These are phyloP conservation scores for Epizoanthus rinbou DNA, from an alignment of 92 coral and sea anemone genomes.

Conservation along the genomic window DNA sequence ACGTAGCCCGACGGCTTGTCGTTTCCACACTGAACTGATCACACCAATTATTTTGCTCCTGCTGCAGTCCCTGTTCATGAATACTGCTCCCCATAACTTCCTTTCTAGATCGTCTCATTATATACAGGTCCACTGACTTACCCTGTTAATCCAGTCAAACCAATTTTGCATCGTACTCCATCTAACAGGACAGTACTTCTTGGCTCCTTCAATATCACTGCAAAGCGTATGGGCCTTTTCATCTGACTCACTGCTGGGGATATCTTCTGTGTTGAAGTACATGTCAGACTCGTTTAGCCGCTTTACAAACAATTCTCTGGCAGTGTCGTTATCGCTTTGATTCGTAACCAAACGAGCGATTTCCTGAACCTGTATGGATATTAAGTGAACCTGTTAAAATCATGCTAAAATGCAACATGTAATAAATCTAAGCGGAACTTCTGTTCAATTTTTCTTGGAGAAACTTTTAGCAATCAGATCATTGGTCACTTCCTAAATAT, in stretches of 20 bases:
- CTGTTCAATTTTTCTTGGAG: no score
- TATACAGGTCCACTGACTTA: neutral
- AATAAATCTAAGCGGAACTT: neutral
- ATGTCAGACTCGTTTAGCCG: conserved; percentile 68
- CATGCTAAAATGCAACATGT: neutral
- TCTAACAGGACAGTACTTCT: conserved; percentile 80
- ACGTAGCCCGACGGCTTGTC: no score
- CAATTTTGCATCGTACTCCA: conserved; percentile 80
- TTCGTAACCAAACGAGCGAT: conserved; percentile 79
- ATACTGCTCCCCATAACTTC: no score
- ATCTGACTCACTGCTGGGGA: conserved; percentile 89
- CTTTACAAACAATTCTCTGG: conserved; percentile 54
- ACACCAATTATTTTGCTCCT: no score
- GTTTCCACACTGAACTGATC: no score
- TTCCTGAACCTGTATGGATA: conserved; percentile 56
- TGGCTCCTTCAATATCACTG: conserved; percentile 82
- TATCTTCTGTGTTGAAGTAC: conserved; percentile 70
- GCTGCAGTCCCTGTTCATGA: no score
- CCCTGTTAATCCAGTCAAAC: conserved; percentile 76
- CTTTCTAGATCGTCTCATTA: no score
- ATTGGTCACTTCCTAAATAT: no score
- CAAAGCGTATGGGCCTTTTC: conserved; percentile 78
- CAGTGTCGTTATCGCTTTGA: conserved; percentile 65
- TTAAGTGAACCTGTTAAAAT: no score
- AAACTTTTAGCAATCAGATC: no score